A percentile compares a stretch with the other conserved stretches of the same genome.
phyloP scores from a whole-genome alignment of 2,797 vertebrate genomes.

The Fistularia tabacaria region DNA sequence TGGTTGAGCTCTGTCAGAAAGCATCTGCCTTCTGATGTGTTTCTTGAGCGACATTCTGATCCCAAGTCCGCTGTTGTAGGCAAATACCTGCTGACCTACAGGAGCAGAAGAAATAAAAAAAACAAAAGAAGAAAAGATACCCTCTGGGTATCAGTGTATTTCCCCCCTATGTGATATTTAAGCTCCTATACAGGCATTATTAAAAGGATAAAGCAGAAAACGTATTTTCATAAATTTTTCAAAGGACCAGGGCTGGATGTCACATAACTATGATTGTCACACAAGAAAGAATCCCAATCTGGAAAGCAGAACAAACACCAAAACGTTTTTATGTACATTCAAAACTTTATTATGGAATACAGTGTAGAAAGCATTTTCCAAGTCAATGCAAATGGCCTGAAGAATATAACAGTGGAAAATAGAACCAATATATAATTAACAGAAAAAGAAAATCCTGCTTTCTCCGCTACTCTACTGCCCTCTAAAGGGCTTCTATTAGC shows the following conservation, averaged over 20 bases:
- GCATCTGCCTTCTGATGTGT: constrained; percentile 5
- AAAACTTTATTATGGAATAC: constrained; percentile 99
- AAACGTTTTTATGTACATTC: constrained; percentile 78
- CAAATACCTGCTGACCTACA: constrained; percentile 3
- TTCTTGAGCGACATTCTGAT: neutral
- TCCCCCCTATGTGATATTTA: neutral
- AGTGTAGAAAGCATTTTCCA: constrained; percentile 96
- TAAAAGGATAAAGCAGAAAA: too few relatives aligned
- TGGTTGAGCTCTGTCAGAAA: neutral
- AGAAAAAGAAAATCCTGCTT: constrained; percentile 61
- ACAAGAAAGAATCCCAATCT: neutral
- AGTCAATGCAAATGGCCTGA: constrained; percentile 94
- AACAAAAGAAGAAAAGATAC: too few relatives aligned
- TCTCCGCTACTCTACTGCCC: constrained; percentile 59
- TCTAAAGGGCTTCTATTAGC: constrained; percentile 51
- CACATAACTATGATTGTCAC: neutral
- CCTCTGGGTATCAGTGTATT: neutral
- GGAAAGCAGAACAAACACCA: neutral
- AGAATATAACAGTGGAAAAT: constrained; percentile 81
- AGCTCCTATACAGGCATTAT: neutral
- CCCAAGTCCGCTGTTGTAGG: constrained; percentile 1
- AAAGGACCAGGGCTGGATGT: too few relatives aligned
- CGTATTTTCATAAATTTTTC: too few relatives aligned
- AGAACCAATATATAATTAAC: constrained; percentile 57
- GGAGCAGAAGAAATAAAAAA: too few relatives aligned